These are phyloP conservation scores for Brachyistius frenatus DNA, from an alignment of 2,113 vertebrate genomes.

Conservation along the genomic window DNA sequence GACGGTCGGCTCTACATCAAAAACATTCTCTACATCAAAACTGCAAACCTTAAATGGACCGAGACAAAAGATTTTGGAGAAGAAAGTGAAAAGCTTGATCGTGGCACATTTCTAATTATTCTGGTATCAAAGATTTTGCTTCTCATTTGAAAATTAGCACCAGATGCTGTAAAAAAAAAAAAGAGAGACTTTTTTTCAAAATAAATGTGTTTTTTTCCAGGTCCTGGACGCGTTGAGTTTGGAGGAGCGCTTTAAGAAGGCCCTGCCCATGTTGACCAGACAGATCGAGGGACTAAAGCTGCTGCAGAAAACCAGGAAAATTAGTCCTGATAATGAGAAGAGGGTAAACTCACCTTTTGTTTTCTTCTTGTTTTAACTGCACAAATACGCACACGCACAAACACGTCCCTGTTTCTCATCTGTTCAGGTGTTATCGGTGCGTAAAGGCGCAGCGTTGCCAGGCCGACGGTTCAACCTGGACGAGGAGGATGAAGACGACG, in stretches of 20 bases:
- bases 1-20: not conserved
- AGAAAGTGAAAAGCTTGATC: no score
- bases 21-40: no score
- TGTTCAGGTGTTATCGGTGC: slow-evolving; percentile 86
- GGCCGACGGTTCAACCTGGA: slow-evolving; percentile 83
- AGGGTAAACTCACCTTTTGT: slow-evolving; percentile 79
- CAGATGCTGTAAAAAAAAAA: no score
- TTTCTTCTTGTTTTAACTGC: no score
- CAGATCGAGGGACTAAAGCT: slow-evolving; percentile 96
- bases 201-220: slow-evolving; percentile 68
- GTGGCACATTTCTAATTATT: no score
- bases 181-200: no score
- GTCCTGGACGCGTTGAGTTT: slow-evolving; percentile 93
- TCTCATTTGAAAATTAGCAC: no score
- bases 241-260: slow-evolving; percentile 94
- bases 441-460: slow-evolving; percentile 86
- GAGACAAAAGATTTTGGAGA: no score
- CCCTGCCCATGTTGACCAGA: slow-evolving; percentile 92
- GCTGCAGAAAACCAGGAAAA: slow-evolving; percentile 93
- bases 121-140: no score
- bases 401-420: not conserved
- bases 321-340: slow-evolving; percentile 90
- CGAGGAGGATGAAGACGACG: slow-evolving; percentile 92
- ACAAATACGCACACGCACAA: no score
- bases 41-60: no score